A percentile compares a stretch with the other conserved stretches of the same genome.
Conservation (phyloP, 2,888 invertebrate genomes). For the Volucella bombylans region DNA sequence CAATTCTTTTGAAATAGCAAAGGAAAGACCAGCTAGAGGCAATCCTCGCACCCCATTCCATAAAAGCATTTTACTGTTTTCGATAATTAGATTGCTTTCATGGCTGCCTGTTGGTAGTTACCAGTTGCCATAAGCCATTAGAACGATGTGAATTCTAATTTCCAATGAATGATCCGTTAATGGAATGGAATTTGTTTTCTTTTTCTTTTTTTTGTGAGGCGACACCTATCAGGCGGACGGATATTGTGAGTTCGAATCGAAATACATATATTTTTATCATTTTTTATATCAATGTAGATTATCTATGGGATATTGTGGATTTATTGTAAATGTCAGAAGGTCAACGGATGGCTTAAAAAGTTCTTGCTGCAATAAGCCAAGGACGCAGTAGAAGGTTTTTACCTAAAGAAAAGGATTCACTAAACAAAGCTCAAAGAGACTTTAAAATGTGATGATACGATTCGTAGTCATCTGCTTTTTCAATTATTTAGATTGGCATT, state of each 20-base stretch:
- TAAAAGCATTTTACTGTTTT: not conserved
- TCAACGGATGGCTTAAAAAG: too few species aligned
- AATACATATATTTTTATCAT: not conserved
- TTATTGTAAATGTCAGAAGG: too few species aligned
- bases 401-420: too few species aligned
- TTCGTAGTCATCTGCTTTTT: too few species aligned
- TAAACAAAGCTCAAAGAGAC: too few species aligned
- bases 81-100: slow-evolving; percentile 2
- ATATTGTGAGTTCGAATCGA: not conserved
- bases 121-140: too few species aligned
- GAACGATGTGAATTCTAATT: not conserved
- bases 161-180: slow-evolving; percentile 16
- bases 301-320: not conserved
- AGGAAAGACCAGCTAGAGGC: not conserved
- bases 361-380: too few species aligned
- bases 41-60: not conserved
- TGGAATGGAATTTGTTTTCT: slow-evolving; percentile 3
- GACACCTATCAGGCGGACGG: not conserved
- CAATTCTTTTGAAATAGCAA: not conserved
- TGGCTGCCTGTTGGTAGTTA: not conserved
- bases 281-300: slow-evolving; percentile 3
- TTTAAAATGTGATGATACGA: too few species aligned
- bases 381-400: too few species aligned
- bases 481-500: too few species aligned
- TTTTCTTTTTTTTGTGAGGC: not conserved